These are phyloP conservation scores for Fringilla coelebs DNA, from an alignment of 2,797 vertebrate species.

Conservation along the genomic window DNA sequence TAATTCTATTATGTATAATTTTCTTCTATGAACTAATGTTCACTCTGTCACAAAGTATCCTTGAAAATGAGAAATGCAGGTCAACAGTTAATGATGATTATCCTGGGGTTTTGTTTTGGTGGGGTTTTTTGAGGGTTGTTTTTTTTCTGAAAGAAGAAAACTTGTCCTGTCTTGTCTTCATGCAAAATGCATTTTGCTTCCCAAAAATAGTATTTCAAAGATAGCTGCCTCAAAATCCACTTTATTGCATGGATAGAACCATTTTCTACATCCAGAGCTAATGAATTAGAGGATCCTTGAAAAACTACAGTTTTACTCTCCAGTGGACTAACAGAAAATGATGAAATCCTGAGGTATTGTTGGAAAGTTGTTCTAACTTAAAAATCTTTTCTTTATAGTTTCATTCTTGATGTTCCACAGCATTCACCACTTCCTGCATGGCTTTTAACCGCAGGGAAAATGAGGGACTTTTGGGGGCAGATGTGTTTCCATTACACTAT, in stretches of 20 bases:
- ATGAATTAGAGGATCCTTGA: background rate
- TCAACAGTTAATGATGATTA: background rate
- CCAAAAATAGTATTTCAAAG: background rate
- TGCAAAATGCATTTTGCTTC: background rate
- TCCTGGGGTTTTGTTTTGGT: background rate
- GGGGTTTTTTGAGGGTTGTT: background rate
- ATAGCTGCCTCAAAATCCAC: background rate
- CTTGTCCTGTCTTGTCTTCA: background rate
- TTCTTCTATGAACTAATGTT: background rate
- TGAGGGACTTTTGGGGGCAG: constrained; percentile 95
- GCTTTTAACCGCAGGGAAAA: constrained; percentile 85
- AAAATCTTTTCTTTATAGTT: constrained; percentile 64
- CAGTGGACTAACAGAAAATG: background rate
- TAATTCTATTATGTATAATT: background rate
- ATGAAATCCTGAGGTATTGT: background rate
- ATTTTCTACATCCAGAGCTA: background rate
- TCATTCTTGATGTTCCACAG: constrained; percentile 53
- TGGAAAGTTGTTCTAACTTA: constrained; percentile 62
- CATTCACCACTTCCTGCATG: constrained; percentile 61
- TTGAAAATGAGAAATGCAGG: background rate
- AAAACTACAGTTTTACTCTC: background rate
- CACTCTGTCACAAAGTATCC: background rate
- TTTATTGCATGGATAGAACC: background rate
- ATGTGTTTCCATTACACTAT: constrained; percentile 87
- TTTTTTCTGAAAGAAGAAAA: background rate